Conservation (phyloP, 2,888 invertebrate genomes). For the Stramonita haemastoma region DNA sequence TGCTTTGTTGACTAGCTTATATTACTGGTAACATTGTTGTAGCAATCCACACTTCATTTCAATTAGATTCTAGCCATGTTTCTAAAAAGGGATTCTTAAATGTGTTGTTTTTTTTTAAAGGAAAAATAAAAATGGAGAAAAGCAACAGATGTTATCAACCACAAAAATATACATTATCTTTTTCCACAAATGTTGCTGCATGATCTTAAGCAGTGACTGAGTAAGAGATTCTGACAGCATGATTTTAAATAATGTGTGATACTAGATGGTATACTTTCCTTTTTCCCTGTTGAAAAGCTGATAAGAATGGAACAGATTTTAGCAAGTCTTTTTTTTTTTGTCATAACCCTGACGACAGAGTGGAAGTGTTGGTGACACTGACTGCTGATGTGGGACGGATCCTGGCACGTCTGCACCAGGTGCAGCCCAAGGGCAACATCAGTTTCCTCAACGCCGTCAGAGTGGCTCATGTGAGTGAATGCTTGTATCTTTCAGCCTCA, state of each 20-base stretch:
- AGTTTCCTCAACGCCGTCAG: slow-evolving; percentile 94
- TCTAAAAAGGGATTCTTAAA: background rate
- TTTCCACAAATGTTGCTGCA: too few species aligned
- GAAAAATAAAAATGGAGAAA: background rate
- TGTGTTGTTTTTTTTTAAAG: background rate
- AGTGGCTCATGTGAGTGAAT: slow-evolving; percentile 89
- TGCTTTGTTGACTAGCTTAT: background rate
- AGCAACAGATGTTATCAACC: background rate
- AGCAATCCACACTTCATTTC: background rate
- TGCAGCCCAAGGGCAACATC: slow-evolving; percentile 93
- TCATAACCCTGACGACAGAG: slow-evolving; percentile 78
- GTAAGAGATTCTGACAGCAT: too few species aligned
- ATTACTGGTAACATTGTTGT: background rate
- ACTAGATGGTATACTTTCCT: too few species aligned
- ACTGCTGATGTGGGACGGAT: slow-evolving; percentile 98
- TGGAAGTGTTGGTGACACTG: slow-evolving; percentile 95
- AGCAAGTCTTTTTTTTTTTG: too few species aligned
- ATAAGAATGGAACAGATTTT: too few species aligned
- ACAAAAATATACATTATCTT: background rate
- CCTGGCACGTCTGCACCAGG: slow-evolving; percentile 94
- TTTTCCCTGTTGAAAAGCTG: too few species aligned
- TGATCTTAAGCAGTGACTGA: too few species aligned
- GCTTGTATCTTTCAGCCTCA: too few species aligned
- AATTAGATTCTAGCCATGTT: background rate
- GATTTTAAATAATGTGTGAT: too few species aligned